Conservation (phyloP, 2,113 vertebrate species). For the Calypte anna region DNA sequence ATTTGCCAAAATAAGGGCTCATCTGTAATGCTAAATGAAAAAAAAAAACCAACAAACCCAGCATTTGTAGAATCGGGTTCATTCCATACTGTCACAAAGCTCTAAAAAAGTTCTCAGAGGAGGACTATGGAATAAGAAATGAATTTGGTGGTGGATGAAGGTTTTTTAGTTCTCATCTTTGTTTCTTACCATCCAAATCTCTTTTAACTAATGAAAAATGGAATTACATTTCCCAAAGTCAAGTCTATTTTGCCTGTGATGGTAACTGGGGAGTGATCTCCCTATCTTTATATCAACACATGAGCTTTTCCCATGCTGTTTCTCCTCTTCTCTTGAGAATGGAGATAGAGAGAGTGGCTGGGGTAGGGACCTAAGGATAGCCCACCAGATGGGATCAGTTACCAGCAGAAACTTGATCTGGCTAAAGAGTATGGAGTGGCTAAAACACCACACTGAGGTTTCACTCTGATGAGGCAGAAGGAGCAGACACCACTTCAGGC, state of each 20-base stretch:
- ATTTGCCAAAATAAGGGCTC: not conserved
- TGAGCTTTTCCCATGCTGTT: not conserved
- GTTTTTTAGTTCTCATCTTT: not conserved
- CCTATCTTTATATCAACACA: not conserved
- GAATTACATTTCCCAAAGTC: no score
- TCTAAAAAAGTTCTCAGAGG: not conserved
- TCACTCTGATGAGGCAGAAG: not conserved
- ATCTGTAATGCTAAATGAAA: not conserved
- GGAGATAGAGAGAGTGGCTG: not conserved
- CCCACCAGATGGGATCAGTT: not conserved
- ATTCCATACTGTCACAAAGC: not conserved
- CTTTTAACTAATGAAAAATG: not conserved
- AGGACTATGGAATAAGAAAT: fast-evolving
- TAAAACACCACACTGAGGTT: not conserved
- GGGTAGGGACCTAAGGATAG: not conserved
- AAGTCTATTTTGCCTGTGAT: not conserved
- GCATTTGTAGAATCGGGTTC: not conserved
- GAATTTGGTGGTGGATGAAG: not conserved
- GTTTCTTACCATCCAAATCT: not conserved
- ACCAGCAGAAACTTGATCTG: not conserved
- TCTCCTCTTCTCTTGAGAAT: not conserved
- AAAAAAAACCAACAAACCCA: not conserved
- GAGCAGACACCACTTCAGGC: not conserved
- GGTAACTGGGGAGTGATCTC: not conserved
- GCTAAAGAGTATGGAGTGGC: not conserved